Evolutionary conservation across 2,113 vertebrate genomes (phyloP).

Genomic region (Phaethon lepturus): DNA sequence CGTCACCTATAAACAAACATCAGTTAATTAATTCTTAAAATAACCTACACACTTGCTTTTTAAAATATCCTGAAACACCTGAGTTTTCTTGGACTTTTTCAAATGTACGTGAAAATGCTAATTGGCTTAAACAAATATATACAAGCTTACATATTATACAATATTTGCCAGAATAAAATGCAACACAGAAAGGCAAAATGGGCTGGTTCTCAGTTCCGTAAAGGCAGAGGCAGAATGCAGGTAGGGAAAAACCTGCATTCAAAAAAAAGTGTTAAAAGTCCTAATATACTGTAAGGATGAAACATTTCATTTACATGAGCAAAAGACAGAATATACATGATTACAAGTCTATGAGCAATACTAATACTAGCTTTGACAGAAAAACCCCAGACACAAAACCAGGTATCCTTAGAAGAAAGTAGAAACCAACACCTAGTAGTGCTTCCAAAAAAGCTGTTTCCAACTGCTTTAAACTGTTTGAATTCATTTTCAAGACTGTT

Average conservation of each 20-base stretch:
- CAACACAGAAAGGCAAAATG: not conserved
- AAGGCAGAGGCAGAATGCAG: not conserved
- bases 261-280: not conserved
- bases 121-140: not conserved
- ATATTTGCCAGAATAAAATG: not conserved
- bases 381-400: not conserved
- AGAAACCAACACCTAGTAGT: not conserved
- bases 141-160: not conserved
- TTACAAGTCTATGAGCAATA: not conserved
- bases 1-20: not conserved
- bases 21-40: not conserved
- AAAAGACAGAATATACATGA: not conserved
- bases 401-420: not conserved
- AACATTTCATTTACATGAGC: not conserved
- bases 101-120: not conserved
- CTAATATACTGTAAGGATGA: not conserved
- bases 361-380: not conserved
- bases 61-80: not conserved
- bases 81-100: not conserved
- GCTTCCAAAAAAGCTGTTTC: not conserved
- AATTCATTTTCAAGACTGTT: slow-evolving; percentile 22
- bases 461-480: not conserved
- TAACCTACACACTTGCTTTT: not conserved
- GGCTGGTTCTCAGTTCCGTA: not conserved
- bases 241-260: not conserved